Evolutionary conservation across 2,797 vertebrate genomes (phyloP).

Genomic region (Gallinago stenura): DNA sequence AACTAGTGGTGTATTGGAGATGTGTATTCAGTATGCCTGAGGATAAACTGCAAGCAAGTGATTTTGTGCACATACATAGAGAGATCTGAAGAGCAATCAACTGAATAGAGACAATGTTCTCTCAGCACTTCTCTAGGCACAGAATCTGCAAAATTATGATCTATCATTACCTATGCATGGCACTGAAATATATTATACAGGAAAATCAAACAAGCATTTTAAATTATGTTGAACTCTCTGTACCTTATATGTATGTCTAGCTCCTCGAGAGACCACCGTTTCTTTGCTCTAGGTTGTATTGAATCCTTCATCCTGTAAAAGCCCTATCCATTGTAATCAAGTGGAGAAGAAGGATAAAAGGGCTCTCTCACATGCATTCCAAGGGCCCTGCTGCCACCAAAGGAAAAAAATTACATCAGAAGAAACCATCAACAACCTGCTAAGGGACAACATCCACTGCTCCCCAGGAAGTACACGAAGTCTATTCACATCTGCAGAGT

Average conservation of each 20-base stretch:
- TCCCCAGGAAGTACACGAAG: neutral
- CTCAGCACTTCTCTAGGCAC: neutral
- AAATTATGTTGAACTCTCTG: neutral
- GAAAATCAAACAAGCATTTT: constrained; percentile 7
- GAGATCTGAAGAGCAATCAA: neutral
- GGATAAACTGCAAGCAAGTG: neutral
- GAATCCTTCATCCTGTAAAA: neutral
- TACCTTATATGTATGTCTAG: neutral
- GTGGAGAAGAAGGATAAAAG: neutral
- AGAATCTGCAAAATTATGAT: neutral
- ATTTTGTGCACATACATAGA: neutral
- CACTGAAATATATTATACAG: neutral
- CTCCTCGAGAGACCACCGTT: neutral
- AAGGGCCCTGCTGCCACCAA: neutral
- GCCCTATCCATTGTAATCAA: neutral
- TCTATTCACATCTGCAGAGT: neutral
- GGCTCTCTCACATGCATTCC: neutral
- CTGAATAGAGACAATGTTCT: neutral
- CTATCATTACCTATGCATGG: neutral
- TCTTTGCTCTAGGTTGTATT: neutral
- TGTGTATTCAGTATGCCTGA: neutral
- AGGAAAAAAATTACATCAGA: neutral
- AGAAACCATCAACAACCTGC: neutral
- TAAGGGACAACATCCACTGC: neutral
- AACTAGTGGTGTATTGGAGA: neutral